A percentile compares a stretch with the other conserved stretches of the same genome.
Conservation (phyloP, 1,140 invertebrate species). For the Cherax destructor region DNA sequence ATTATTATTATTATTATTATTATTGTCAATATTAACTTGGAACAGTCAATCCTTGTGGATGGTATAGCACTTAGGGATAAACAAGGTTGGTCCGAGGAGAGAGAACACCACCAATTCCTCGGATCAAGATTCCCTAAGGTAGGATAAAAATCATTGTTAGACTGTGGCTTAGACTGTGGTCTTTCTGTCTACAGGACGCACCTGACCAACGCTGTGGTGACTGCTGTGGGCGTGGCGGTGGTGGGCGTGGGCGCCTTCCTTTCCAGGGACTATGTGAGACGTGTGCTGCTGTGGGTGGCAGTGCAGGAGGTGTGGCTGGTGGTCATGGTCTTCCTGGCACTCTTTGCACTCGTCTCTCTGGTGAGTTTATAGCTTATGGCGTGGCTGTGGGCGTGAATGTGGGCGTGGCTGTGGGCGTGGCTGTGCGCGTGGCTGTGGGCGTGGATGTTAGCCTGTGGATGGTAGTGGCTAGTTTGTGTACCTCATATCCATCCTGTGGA, state of each 20-base stretch:
- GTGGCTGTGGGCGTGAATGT: too few species aligned
- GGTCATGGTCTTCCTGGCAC: conserved; percentile 83
- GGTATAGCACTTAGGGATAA: background rate
- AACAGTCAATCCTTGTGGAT: too few species aligned
- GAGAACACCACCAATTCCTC: too few species aligned
- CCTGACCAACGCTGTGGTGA: conserved; percentile 23
- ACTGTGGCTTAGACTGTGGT: background rate
- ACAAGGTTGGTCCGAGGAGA: background rate
- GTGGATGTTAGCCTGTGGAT: background rate
- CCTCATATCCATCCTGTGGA: too few species aligned
- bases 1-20: too few species aligned
- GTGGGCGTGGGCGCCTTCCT: conserved; percentile 46
- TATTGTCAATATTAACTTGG: background rate
- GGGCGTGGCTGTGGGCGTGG: background rate
- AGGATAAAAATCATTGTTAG: background rate
- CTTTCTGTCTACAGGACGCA: conserved; percentile 21
- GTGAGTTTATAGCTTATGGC: conserved; percentile 16
- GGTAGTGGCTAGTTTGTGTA: too few species aligned
- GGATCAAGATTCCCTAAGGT: background rate
- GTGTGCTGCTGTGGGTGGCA: conserved; percentile 86
- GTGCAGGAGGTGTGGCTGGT: conserved; percentile 85
- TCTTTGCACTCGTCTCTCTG: conserved; percentile 91
- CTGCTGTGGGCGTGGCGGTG: conserved; percentile 9
- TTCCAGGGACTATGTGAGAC: conserved; percentile 79
- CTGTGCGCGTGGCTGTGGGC: too few species aligned